Base-by-base conservation (phyloP, 2,113 vertebrate genomes). In the Tautogolabrus adspersus region DNA sequence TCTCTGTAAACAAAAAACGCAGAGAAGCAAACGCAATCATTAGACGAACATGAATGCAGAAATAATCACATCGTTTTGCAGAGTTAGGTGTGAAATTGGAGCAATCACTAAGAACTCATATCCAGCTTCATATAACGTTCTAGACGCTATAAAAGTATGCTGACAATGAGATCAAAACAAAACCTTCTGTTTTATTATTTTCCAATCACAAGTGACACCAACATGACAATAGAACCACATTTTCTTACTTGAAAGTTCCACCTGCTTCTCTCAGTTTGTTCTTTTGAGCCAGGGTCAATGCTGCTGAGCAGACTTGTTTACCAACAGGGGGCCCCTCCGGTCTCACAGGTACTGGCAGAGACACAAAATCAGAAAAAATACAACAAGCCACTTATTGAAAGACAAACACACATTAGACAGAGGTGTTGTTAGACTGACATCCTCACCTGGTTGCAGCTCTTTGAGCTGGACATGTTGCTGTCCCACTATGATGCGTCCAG, bases 231-330 rank as follows among this genome's bases (percentile, higher is more conserved):
- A 40, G 1, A 40, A 40, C n/a, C n/a, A n/a, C 38, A 40, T 40
- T 38, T 9, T 81, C 96, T 95, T 91, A 99, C 98, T 97, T 96
- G 89, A 98, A 98, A 49, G 96, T 96, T 71, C 96, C 96, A 81
- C 96, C 96, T 23, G 96, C 96, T 89, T 98, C 97, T 91, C 96
- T 98, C 71, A 96, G 93, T 86, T 96, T 98, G 87, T 95, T 97
- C 87, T 94, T 98, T 87, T 97, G 97, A 71, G 94, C 94, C 58
- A 91, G 94, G 10, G 93, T 96, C 94, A 86, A 91, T 80, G 94
- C 94, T 72, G 96, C 88, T 38, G 95, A 76, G 62, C 93, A 88
- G 63, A 94, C 90, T 73, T 95, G 94, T 95, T 95, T 97, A 83
- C 93, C 92, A 90, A 95, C 95, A 70, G 91, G 87, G 75, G 95